Evolutionary conservation across 2,113 vertebrate genomes (phyloP).

Genomic region (Leptocoma aspasia): DNA sequence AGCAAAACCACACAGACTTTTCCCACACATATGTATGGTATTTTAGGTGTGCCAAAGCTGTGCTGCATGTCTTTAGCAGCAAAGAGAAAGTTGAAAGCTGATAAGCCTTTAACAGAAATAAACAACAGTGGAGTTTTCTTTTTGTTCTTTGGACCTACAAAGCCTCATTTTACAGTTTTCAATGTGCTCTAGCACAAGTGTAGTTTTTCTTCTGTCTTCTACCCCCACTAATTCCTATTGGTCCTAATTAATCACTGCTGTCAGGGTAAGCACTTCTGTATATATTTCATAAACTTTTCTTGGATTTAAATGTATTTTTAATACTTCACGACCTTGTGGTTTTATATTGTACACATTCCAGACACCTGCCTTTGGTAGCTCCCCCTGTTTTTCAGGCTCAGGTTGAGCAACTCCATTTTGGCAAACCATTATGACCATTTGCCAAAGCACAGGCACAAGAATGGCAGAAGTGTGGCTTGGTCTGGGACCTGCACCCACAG

Average conservation of each 20-base stretch:
- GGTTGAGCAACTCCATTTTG: background rate
- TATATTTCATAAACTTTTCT: background rate
- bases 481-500: background rate
- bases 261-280: background rate
- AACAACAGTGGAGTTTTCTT: background rate
- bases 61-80: background rate
- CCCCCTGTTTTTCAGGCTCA: background rate
- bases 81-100: background rate
- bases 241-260: background rate
- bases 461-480: background rate
- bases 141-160: background rate
- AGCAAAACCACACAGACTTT: background rate
- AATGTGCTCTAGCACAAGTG: background rate
- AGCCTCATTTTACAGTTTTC: background rate
- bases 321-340: fast-evolving
- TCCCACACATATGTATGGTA: background rate
- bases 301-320: background rate
- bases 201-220: background rate
- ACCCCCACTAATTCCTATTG: fast-evolving
- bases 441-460: background rate
- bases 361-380: background rate
- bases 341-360: background rate
- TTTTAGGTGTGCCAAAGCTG: background rate
- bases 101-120: background rate
- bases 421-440: background rate